Conservation (phyloP, 2,888 invertebrate species). For the Lithophane ornitopus region DNA sequence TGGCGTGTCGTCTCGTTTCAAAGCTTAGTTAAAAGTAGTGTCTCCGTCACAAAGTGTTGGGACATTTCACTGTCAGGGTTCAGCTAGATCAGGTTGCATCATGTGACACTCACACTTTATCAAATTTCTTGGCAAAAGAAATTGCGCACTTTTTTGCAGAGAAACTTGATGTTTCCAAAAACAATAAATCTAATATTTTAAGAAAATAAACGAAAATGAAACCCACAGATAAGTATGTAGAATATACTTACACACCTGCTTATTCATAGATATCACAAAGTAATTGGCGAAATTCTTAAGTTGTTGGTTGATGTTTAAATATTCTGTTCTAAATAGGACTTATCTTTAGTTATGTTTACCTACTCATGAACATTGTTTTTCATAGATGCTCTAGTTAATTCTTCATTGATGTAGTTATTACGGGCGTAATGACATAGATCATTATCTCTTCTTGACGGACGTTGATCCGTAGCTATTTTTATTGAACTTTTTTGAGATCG, state of each 20-base stretch:
- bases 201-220: slow-evolving; percentile 1
- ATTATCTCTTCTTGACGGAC: slow-evolving; percentile 49
- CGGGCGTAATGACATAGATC: slow-evolving; percentile 29
- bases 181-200: not conserved
- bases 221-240: not conserved
- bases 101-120: slow-evolving; percentile 56
- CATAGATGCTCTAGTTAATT: slow-evolving; percentile 10
- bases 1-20: slow-evolving; percentile 32
- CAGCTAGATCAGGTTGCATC: slow-evolving; percentile 70
- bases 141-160: slow-evolving; percentile 12
- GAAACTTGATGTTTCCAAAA: not conserved
- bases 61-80: slow-evolving; percentile 82
- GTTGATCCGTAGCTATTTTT: slow-evolving; percentile 52
- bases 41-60: slow-evolving; percentile 43
- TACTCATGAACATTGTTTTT: not conserved
- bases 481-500: slow-evolving; percentile 43
- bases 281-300: not conserved
- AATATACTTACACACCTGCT: not conserved
- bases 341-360: not conserved
- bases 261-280: not conserved
- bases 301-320: not conserved
- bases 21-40: slow-evolving; percentile 43
- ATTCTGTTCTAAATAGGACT: not conserved
- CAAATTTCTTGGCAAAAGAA: slow-evolving; percentile 47
- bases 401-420: slow-evolving; percentile 34